Conservation (phyloP, 2,113 vertebrate genomes). For the Empidonax traillii region DNA sequence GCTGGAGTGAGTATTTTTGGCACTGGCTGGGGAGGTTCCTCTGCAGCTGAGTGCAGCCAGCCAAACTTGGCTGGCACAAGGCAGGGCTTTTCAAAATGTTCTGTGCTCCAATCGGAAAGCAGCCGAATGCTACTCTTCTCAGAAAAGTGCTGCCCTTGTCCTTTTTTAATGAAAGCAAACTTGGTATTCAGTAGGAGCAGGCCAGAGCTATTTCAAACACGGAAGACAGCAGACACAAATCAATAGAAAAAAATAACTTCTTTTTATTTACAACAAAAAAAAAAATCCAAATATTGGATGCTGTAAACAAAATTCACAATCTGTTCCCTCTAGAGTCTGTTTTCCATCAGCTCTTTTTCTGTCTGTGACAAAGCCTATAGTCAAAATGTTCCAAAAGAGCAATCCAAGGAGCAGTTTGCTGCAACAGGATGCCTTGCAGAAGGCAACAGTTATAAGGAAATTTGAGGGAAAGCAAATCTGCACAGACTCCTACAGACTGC, state of each 20-base stretch:
- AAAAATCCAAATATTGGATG: constrained; percentile 89
- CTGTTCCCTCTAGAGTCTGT: constrained; percentile 78
- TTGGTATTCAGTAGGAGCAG: constrained; percentile 4
- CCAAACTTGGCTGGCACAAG: constrained; percentile 47
- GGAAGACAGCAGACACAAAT: constrained; percentile 76
- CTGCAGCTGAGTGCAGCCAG: not conserved
- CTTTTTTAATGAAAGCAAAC: not conserved
- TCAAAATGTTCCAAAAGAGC: constrained; percentile 74
- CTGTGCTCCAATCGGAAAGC: constrained; percentile 44
- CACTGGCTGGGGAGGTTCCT: constrained; percentile 53
- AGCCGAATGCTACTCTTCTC: constrained; percentile 38
- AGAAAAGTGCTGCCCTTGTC: constrained; percentile 46
- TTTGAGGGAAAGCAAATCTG: constrained; percentile 66
- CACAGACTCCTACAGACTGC: constrained; percentile 69
- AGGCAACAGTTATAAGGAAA: constrained; percentile 72
- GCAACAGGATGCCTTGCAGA: constrained; percentile 69
- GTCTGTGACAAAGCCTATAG: constrained; percentile 72
- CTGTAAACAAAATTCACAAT: constrained; percentile 90
- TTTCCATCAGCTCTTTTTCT: constrained; percentile 76
- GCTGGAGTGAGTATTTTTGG: constrained; percentile 59
- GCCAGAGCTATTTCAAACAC: constrained; percentile 53
- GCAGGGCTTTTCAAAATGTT: constrained; percentile 56
- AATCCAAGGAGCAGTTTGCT: constrained; percentile 75
- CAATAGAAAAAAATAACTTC: constrained; percentile 88
- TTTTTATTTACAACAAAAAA: constrained; percentile 87